Conservation (phyloP, 2,888 invertebrate species). For the Hedychridium roseum region DNA sequence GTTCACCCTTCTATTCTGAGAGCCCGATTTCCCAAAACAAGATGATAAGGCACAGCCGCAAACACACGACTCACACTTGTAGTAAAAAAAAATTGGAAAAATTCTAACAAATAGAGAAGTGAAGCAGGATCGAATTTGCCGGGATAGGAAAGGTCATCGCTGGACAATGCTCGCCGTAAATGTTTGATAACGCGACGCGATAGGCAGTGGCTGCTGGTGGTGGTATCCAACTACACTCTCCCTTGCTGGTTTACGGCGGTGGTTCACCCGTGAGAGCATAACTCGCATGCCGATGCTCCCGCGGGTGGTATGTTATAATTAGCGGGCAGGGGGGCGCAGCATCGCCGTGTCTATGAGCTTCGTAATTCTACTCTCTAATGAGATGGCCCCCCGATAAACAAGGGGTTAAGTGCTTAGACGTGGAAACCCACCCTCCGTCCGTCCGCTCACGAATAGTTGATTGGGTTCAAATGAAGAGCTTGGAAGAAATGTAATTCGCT, state of each 20-base stretch:
- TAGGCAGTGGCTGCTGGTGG: conserved; percentile 11
- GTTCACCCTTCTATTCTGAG: too few species aligned
- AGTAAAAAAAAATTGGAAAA: too few species aligned
- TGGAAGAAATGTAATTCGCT: neutral
- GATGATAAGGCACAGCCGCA: too few species aligned
- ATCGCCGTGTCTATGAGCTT: conserved; percentile 41
- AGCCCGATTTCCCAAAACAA: too few species aligned
- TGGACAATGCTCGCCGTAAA: conserved; percentile 25
- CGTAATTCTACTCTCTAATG: conserved; percentile 46
- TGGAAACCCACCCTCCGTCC: neutral
- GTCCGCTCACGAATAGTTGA: neutral
- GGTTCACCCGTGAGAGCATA: conserved; percentile 26
- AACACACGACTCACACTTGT: too few species aligned
- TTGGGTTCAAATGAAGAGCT: neutral
- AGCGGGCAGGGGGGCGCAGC: conserved; percentile 42
- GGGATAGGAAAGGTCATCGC: too few species aligned
- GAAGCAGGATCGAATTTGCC: too few species aligned
- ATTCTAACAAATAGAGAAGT: too few species aligned
- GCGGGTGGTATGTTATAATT: conserved; percentile 53
- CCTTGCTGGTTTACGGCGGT: neutral
- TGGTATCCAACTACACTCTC: neutral
- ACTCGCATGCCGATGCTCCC: conserved; percentile 41
- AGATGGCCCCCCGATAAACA: conserved; percentile 39
- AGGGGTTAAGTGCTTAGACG: conserved; percentile 31
- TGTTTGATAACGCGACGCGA: conserved; percentile 42